phyloP scores from a whole-genome alignment of 2,113 vertebrate species.

The Malurus melanocephalus region DNA sequence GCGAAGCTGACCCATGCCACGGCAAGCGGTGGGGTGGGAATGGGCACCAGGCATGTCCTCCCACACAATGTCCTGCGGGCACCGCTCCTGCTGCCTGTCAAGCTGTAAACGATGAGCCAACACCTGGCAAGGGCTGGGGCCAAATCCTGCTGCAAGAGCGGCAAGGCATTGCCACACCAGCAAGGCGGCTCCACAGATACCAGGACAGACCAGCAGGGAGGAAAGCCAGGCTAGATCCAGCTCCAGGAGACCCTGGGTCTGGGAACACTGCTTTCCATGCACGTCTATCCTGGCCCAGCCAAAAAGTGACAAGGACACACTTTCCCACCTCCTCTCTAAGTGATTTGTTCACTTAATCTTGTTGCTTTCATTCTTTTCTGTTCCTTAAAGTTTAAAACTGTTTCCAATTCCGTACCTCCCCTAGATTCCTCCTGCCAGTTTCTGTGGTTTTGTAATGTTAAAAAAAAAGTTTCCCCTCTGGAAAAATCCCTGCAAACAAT shows the following conservation, averaged over 20 bases:
- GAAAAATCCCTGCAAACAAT: conserved; percentile 67
- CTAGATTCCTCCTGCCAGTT: conserved; percentile 39
- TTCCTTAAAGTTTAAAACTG: conserved; percentile 14
- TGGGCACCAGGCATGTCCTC: background rate
- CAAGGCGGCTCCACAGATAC: background rate
- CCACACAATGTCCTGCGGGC: background rate
- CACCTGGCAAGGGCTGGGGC: conserved; percentile 12
- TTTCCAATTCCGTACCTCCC: conserved; percentile 28
- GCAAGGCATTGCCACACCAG: conserved; percentile 27
- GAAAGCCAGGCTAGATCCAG: background rate
- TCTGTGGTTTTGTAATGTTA: conserved; percentile 50
- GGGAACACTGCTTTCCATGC: rapidly evolving
- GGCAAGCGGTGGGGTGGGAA: rapidly evolving
- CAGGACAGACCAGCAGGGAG: background rate
- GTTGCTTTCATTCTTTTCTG: background rate
- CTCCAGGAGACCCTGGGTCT: background rate
- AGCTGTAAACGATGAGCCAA: conserved; percentile 5
- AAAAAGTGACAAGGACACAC: background rate
- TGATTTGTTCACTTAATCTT: background rate
- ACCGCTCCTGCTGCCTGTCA: background rate
- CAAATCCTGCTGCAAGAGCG: conserved; percentile 16
- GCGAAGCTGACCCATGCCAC: rapidly evolving
- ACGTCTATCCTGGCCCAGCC: background rate
- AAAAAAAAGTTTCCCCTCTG: conserved; percentile 54
- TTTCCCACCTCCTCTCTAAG: background rate